A percentile compares a stretch with the other conserved stretches of the same genome.
These are phyloP conservation scores for Staurois parvus DNA, from an alignment of 2,797 vertebrate species.

Conservation along the genomic window DNA sequence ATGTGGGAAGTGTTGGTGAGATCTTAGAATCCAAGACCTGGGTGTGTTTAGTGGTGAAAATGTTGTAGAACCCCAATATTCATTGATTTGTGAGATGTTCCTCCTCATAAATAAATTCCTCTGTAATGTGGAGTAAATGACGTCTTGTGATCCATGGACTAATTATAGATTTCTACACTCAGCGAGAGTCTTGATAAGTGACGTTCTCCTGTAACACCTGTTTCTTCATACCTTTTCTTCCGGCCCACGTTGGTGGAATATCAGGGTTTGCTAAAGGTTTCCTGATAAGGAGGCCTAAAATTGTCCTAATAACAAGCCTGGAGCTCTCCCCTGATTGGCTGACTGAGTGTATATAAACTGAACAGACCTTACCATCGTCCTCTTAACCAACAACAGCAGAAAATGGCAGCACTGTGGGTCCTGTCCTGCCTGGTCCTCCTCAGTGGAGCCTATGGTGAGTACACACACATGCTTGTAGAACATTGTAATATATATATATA, in stretches of 20 bases:
- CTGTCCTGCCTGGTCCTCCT: conserved; percentile 77
- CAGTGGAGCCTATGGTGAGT: conserved; percentile 74
- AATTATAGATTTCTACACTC: no score
- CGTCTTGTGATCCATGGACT: no score
- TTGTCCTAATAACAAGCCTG: not conserved
- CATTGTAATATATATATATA: no score
- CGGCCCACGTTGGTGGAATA: not conserved
- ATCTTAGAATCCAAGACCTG: no score
- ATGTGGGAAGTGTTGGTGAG: no score
- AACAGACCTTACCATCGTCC: not conserved
- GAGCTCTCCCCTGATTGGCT: not conserved
- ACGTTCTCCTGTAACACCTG: no score
- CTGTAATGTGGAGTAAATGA: no score
- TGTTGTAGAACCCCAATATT: no score
- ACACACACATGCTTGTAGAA: not conserved
- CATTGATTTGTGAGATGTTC: no score
- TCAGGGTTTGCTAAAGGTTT: not conserved
- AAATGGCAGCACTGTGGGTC: conserved; percentile 79
- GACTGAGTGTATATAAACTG: not conserved
- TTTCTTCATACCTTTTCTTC: not conserved
- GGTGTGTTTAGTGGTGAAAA: no score
- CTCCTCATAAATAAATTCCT: no score
- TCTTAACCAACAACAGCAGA: not conserved
- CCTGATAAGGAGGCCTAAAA: not conserved
- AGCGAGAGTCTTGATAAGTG: no score